Evolutionary conservation across 2,888 invertebrate species (phyloP), one percentile per base, ranked within the genome.

Genomic region (Axea sp.): DNA sequence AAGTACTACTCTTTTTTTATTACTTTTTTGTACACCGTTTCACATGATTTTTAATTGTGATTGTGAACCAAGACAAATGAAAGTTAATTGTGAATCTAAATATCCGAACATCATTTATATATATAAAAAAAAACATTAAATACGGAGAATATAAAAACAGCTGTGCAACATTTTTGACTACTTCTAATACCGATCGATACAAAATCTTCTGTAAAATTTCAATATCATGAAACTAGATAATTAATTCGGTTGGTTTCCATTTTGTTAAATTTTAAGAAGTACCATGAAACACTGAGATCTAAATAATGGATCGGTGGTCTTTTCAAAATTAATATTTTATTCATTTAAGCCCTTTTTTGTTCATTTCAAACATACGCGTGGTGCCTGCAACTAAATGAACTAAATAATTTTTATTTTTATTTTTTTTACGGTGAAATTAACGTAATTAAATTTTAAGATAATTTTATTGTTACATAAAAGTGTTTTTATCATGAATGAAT

Each of bases 31-130:
- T 30, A 45, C 30, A 26, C 24, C 11, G 7, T 12, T 24, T 24
- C 12, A 24, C 12, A 41, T 6, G 22, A 8, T 24, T 9, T 24
- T 41, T 41, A 30, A 47, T 31, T 45, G 15, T 26, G 8, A 30
- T 30, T 47, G 47, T 31, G 47, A 31, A 31, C 11, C 19, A 47
- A 9, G 7, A 47, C 19, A 11, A 47, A 31, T 47, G 37, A 14
- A 26, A 5, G 3, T 1, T 15, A 15, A 35, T 11, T 1, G 19
- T 17, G 4, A 37, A 37, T 3, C 37, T 17, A 17, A 12, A 4
- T 17, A 37, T n/a, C 19, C 2, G 3, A 17, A 37, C 6, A 37
- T 9, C 19, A 17, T 17, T 17, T 17, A 30, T 30, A 8, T n/a
- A n/a, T n/a, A n/a, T n/a, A n/a, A n/a, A n/a, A n/a, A n/a, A n/a